A percentile compares a stretch with the other conserved stretches of the same genome.
These are phyloP conservation scores for Thysanoteuthis rhombus DNA, from an alignment of 2,888 invertebrate genomes.

Conservation along the genomic window DNA sequence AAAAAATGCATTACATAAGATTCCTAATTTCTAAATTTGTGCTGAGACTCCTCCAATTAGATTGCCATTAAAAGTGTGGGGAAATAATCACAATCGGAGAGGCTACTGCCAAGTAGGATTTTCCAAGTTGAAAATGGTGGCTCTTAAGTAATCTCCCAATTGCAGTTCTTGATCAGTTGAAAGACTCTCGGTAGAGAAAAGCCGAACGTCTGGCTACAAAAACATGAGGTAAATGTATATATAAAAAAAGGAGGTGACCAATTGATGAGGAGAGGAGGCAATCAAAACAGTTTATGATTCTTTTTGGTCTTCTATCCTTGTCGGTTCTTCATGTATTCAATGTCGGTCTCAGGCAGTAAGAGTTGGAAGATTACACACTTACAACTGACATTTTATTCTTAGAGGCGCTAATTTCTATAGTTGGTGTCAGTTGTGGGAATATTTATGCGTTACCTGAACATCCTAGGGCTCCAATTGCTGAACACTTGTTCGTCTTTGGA, in stretches of 20 bases:
- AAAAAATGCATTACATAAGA: too few relatives aligned
- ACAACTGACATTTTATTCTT: neutral
- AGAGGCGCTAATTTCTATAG: neutral
- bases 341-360: neutral
- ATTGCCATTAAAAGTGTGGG: too few relatives aligned
- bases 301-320: neutral
- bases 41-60: too few relatives aligned
- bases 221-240: neutral
- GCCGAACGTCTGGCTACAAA: neutral
- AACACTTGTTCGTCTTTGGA: constrained; percentile 12
- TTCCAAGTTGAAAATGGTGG: too few relatives aligned
- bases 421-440: neutral
- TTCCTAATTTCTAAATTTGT: too few relatives aligned
- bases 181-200: neutral
- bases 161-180: neutral
- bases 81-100: neutral
- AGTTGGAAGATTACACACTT: neutral
- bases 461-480: neutral
- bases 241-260: too few relatives aligned
- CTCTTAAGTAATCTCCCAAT: neutral
- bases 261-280: neutral
- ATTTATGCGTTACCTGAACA: neutral
- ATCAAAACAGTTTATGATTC: neutral
- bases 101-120: neutral
- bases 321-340: neutral